Evolutionary conservation across 2,797 vertebrate species (phyloP).

Genomic region (Fistularia commersonii): DNA sequence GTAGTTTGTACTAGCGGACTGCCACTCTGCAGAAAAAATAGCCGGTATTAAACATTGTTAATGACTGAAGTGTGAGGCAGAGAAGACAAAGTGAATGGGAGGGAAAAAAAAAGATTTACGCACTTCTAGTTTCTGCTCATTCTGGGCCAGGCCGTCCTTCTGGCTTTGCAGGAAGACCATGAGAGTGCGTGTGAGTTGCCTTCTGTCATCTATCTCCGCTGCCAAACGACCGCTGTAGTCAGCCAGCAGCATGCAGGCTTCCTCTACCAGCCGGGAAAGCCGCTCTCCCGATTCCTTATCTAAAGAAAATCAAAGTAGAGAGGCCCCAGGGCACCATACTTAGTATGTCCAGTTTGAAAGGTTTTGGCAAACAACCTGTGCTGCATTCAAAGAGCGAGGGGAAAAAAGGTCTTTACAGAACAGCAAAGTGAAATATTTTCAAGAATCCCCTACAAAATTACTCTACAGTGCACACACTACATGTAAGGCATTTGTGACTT

Average conservation of each 20-base stretch:
- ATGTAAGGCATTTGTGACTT: no score
- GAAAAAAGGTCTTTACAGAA: no score
- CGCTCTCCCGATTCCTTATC: conserved; percentile 97
- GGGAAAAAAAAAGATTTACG: conserved; percentile 71
- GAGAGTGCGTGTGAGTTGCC: conserved; percentile 93
- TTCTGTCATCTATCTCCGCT: conserved; percentile 95
- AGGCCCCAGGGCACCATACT: not conserved
- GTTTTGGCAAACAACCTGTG: no score
- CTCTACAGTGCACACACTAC: no score
- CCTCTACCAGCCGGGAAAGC: conserved; percentile 94
- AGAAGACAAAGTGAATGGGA: not conserved
- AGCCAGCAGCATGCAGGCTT: conserved; percentile 97
- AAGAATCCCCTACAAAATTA: no score
- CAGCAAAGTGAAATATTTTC: no score
- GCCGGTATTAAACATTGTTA: no score
- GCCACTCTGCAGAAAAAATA: no score
- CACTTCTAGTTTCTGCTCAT: conserved; percentile 99
- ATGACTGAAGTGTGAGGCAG: not conserved
- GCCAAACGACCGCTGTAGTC: conserved; percentile 98
- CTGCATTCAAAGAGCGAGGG: no score
- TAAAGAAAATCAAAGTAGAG: conserved; percentile 57
- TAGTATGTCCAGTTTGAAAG: no score
- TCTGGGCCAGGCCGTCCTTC: conserved; percentile 93
- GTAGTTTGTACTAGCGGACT: no score
- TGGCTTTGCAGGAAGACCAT: conserved; percentile 93